Base-by-base conservation (phyloP, 37 sponge, comb jelly and placozoan species). In the Hexactinellida sp. region DNA sequence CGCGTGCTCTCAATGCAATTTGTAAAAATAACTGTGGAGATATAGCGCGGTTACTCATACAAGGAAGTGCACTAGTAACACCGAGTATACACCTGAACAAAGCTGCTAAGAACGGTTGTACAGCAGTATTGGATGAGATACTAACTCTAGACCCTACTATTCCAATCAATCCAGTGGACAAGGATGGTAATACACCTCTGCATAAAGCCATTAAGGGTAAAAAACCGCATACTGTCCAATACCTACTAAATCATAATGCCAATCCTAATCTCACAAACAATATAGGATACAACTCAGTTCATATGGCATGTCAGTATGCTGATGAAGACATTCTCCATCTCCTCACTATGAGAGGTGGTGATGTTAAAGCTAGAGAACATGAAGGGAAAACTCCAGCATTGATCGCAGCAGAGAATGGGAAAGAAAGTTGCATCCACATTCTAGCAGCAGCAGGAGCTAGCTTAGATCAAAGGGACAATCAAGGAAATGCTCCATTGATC, bases 191-290 rank as follows among this genome's bases (percentile, higher is more conserved):
- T 35, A 41, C 87, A 38, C 82, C 87, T 25, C 36, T 87, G 36
- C 87, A 87, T 37, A 82, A 87, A 0, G 87, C 87, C 0, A 47
- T 51, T 10, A 87, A 82, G 36, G 39, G 82, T 28, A 51, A 25
- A 28, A 82, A 87, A 0, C 47, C 51, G 35, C 83, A 38, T 25
- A 54, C 52, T 3, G 87, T 87, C 9, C 38, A 51, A 51, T 32
- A 82, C 52, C 83, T 87, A 0, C 87, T 87, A 7, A 35, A 38
- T n/a, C 63, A 71, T 39, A 51, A 51, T 39, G 87, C 87, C 1
- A 51, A 87, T 71, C 87, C 87, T 0, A 82, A 87, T 63, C 3
- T n/a, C 25, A 23, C 25, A 7, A 21, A 3, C 13, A 7, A 63
- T 63, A 25, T 63, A 32, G 76, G 76, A 32, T 21, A 25, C 3